Base-by-base conservation (phyloP, 2,888 invertebrate genomes). In the Drosophila siamana region DNA sequence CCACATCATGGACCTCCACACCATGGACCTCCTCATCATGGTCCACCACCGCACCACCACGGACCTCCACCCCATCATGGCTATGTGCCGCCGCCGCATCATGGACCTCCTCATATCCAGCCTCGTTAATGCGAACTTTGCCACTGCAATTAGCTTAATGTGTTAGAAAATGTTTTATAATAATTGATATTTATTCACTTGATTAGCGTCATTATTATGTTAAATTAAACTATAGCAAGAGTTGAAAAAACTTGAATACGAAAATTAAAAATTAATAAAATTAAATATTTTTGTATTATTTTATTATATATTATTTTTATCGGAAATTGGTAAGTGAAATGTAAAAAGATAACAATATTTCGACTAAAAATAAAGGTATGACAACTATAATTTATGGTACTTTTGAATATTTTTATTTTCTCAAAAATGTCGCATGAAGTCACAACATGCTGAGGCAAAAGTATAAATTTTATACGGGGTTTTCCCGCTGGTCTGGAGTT, bases 61-160 rank as follows among this genome's bases (percentile, higher is more conserved):
- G 44, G 36, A 1, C 69, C 69, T 2, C 26, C 26, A 6, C 66
- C 63, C 1, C 19, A 26, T 15, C 28, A 54, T 30, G 13, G 22
- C 24, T 16, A 54, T 43, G 8, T 9, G 6, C 55, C 55, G 5
- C 55, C 56, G 4, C 48, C 47, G 2, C 47, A 55, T 0, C 62
- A 62, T 47, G 54, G 40, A 48, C 51, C 16, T 3, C 11, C 36
- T 2, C 54, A 70, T 4, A 50, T 76, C 4, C 50, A 74, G 4
- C 61, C 55, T 0, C 74, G 74, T 13, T 74, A 74, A 74, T 15
- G 3, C 38, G 19, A 24, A n/a, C 1, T 36, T 46, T n/a, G 15
- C 24, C 22, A 46, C 56, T 46, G 36, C 5, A 36, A 36, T 11
- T 26, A 15, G 24, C 26, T 16, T 11, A 44, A 24, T 41, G 52